Percentiles rank a stretch among this genome's conserved stretches.
phyloP scores from a whole-genome alignment of 1,140 invertebrate genomes.

The Coptotermes formosanus region DNA sequence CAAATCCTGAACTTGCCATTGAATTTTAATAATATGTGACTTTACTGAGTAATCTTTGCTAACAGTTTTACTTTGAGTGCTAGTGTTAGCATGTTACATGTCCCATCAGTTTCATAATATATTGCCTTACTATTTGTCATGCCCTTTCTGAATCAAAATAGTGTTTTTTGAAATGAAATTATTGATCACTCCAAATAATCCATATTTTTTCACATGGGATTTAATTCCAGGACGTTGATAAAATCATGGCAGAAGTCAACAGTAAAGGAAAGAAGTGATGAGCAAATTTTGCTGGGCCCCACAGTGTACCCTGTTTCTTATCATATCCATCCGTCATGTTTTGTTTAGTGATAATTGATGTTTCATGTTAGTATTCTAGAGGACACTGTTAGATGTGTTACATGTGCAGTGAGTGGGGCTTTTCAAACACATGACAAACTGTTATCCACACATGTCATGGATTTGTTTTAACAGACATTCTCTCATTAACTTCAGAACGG shows the following conservation, averaged over 20 bases:
- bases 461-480: not conserved
- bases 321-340: slow-evolving; percentile 24
- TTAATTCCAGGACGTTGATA: slow-evolving; percentile 43
- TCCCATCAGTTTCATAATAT: not conserved
- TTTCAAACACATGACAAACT: not conserved
- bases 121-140: slow-evolving; percentile 23
- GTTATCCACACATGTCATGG: too few relatives aligned
- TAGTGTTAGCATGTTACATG: not conserved
- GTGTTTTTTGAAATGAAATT: not conserved
- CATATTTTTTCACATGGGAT: slow-evolving; percentile 34
- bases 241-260: slow-evolving; percentile 42
- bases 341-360: slow-evolving; percentile 20
- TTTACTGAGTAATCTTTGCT: not conserved
- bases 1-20: not conserved
- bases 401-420: not conserved
- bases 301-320: slow-evolving; percentile 25
- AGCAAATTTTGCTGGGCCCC: slow-evolving; percentile 33
- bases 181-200: slow-evolving; percentile 25
- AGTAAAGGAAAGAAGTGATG: slow-evolving; percentile 34
- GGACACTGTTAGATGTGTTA: not conserved
- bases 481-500: not conserved
- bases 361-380: not conserved
- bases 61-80: not conserved
- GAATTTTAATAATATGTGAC: not conserved
- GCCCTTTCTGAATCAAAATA: slow-evolving; percentile 23